A percentile compares a stretch with the other conserved stretches of the same genome.
Conservation (phyloP, 1,140 invertebrate genomes). For the Drosophila triauraria region DNA sequence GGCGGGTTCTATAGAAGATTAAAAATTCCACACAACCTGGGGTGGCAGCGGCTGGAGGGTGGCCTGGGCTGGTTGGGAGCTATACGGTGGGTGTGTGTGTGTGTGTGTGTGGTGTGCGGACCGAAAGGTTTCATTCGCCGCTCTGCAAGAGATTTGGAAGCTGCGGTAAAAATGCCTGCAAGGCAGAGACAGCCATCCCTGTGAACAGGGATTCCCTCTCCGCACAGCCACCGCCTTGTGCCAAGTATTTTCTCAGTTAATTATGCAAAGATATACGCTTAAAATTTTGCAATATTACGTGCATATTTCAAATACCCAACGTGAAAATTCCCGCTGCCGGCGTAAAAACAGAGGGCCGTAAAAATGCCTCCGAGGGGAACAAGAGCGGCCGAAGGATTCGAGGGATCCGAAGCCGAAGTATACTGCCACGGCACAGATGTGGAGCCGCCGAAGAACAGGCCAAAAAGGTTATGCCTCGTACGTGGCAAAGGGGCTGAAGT, state of each 20-base stretch:
- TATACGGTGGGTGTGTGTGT: neutral
- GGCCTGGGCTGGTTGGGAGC: neutral
- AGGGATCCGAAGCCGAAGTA: slow-evolving; percentile 24
- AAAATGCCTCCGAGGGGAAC: slow-evolving; percentile 75
- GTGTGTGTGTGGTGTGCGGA: slow-evolving; percentile 13
- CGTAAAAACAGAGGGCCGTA: slow-evolving; percentile 62
- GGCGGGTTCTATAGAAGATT: slow-evolving; percentile 71
- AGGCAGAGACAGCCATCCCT: slow-evolving; percentile 30
- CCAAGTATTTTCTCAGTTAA: slow-evolving; percentile 84
- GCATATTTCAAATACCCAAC: slow-evolving; percentile 79
- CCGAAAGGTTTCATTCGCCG: slow-evolving; percentile 69
- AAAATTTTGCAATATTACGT: slow-evolving; percentile 84
- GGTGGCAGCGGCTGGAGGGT: slow-evolving; percentile 11
- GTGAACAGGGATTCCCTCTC: slow-evolving; percentile 25
- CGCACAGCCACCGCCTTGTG: slow-evolving; percentile 23
- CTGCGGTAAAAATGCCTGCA: slow-evolving; percentile 78
- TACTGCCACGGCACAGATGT: slow-evolving; percentile 21
- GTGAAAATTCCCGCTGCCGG: slow-evolving; percentile 57
- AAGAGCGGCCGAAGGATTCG: slow-evolving; percentile 27
- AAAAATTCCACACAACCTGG: slow-evolving; percentile 82
- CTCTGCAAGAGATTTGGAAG: slow-evolving; percentile 65
- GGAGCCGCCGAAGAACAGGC: slow-evolving; percentile 7
- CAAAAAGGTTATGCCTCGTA: slow-evolving; percentile 57
- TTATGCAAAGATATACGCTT: slow-evolving; percentile 83
- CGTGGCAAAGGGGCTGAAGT: slow-evolving; percentile 40